phyloP scores from a whole-genome alignment of 1,140 invertebrate species.

The Brachionus rubens region DNA sequence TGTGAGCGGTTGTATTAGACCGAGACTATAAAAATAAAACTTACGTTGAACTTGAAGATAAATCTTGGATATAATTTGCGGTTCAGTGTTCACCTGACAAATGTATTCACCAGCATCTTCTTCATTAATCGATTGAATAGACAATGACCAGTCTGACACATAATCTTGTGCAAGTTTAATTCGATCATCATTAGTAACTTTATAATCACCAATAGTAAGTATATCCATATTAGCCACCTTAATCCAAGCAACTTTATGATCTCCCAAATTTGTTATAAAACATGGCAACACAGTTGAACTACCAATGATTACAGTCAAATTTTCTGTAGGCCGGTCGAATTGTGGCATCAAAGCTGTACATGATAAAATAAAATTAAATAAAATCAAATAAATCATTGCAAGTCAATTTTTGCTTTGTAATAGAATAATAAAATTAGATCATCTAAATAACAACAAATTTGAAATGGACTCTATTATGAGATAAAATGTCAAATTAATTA shows the following conservation, averaged over 20 bases:
- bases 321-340: constrained; percentile 83
- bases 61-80: constrained; percentile 21
- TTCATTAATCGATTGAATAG: constrained; percentile 22
- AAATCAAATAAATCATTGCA: constrained; percentile 8
- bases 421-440: no score
- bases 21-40: no score
- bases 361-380: constrained; percentile 9
- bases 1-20: no score
- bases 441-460: no score
- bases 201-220: constrained; percentile 41
- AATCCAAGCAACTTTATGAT: constrained; percentile 67
- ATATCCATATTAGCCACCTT: constrained; percentile 45
- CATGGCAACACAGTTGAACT: constrained; percentile 85
- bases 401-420: background rate
- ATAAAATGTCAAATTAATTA: no score
- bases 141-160: constrained; percentile 44
- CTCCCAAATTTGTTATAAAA: constrained; percentile 82
- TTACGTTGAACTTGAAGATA: constrained; percentile 41
- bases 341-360: constrained; percentile 34
- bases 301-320: constrained; percentile 84
- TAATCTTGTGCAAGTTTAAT: constrained; percentile 24
- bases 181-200: constrained; percentile 36
- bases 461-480: no score
- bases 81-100: constrained; percentile 45
- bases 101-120: constrained; percentile 42